Evolutionary conservation across 2,113 vertebrate species (phyloP), one percentile per base, ranked within the genome.

Genomic region (Xenopus laevis): DNA sequence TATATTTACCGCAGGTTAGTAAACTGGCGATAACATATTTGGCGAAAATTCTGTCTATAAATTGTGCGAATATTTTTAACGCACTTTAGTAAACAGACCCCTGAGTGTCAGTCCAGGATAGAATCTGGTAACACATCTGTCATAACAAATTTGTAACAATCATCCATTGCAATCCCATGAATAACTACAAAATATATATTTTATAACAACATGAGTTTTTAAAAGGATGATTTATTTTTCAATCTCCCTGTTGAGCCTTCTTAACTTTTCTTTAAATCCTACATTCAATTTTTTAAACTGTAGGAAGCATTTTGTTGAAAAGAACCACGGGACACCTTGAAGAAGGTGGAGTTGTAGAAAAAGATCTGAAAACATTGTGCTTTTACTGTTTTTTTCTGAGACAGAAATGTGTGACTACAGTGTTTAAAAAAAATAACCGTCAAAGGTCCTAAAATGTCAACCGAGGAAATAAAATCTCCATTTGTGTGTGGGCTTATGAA

Each of bases 371-470:
- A 76, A 76, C 58, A 76, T 76, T 64, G 55, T 59, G 30, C 66
- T 64, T 33, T 65, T 69, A 63, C 46, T 55, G 59, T 67, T 75
- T 62, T 46, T 18, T 55, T 62, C 59, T 53, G 20, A 75, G 58
- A 33, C 27, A 27, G 23, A 27, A 75, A 63, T 55, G 74, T 27
- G 58, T 47, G 53, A 46, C 69, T 64, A 60, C 7, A 8, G 13
- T 16, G 27, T 63, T 50, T 16, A 40, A 75, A 18, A 65, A 20
- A 47, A 67, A 27, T 4, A 27, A 27, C 66, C 63, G 66, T 76
- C 66, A 76, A 69, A 76, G 66, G 59, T 69, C 74, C 58, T 63
- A 69, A 76, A 76, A 76, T 76, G 74, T 76, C 66, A 76, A 59
- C 13, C 17, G 55, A 27, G 20, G 21, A 33, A 60, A 76, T n/a